A percentile compares a stretch with the other conserved stretches of the same genome.
These are phyloP conservation scores for Plectropomus leopardus DNA, from an alignment of 2,113 vertebrate genomes.

Conservation along the genomic window DNA sequence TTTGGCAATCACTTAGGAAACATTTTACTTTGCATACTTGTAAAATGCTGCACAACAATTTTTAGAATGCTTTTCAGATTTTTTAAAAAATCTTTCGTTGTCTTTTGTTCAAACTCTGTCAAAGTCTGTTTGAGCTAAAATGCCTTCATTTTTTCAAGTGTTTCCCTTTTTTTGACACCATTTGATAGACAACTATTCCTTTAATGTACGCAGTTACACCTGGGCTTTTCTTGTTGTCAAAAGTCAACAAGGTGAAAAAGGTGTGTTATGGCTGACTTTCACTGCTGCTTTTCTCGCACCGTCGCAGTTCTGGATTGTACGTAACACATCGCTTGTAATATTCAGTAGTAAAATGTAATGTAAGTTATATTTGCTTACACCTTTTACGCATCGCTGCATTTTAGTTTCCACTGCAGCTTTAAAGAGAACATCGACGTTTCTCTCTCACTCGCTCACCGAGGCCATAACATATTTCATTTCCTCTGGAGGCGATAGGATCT, in stretches of 20 bases:
- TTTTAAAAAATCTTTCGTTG: too few species aligned
- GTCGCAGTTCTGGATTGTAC: neutral
- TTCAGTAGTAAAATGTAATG: neutral
- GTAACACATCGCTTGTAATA: neutral
- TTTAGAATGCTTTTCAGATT: too few species aligned
- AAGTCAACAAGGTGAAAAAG: neutral
- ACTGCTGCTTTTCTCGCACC: neutral
- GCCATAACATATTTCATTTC: constrained; percentile 59
- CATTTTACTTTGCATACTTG: too few species aligned
- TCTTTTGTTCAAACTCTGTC: too few species aligned
- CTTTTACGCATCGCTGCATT: neutral
- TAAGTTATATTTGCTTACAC: neutral
- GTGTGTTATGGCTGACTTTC: neutral
- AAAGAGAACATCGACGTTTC: neutral
- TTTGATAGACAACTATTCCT: too few species aligned
- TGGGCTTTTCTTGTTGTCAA: neutral
- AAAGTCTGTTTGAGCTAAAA: too few species aligned
- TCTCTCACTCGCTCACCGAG: constrained; percentile 10
- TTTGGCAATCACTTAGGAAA: too few species aligned
- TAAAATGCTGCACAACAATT: too few species aligned
- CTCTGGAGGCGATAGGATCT: constrained; percentile 51
- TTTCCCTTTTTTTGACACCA: too few species aligned
- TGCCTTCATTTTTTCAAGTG: too few species aligned
- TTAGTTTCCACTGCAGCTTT: neutral
- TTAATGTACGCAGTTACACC: too few species aligned